Evolutionary conservation across 2,797 vertebrate species (phyloP).

Genomic region (Sarcoramphus papa): DNA sequence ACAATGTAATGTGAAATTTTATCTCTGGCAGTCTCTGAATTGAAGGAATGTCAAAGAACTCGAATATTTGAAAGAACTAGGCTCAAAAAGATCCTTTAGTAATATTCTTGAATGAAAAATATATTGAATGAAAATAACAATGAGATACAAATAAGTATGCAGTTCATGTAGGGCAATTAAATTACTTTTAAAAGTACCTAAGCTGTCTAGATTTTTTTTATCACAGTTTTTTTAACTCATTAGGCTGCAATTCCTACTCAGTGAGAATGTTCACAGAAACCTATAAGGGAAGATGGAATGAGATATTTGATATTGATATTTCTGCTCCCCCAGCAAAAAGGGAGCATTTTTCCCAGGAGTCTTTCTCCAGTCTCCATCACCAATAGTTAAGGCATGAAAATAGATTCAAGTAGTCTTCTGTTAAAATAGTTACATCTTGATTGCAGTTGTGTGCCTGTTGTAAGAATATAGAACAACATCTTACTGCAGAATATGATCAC

Average conservation of each 20-base stretch:
- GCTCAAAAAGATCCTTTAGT: neutral
- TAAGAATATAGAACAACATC: neutral
- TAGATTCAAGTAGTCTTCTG: neutral
- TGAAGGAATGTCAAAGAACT: neutral
- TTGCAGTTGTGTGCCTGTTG: neutral
- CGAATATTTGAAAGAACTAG: neutral
- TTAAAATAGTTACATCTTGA: neutral
- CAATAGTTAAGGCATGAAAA: neutral
- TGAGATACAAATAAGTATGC: neutral
- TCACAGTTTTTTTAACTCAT: neutral
- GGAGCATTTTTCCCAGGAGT: neutral
- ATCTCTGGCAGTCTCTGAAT: neutral
- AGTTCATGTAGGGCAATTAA: neutral
- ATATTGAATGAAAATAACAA: neutral
- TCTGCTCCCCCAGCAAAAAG: neutral
- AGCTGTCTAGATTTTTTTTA: neutral
- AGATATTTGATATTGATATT: neutral
- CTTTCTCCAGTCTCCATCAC: neutral
- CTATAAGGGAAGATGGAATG: neutral
- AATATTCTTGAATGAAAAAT: neutral
- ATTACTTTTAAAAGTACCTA: neutral
- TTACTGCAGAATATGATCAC: neutral
- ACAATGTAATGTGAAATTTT: neutral
- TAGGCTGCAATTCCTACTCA: neutral
- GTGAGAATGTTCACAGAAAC: neutral